Conservation (phyloP, 2,888 invertebrate species). For the Chydorus sphaericus region DNA sequence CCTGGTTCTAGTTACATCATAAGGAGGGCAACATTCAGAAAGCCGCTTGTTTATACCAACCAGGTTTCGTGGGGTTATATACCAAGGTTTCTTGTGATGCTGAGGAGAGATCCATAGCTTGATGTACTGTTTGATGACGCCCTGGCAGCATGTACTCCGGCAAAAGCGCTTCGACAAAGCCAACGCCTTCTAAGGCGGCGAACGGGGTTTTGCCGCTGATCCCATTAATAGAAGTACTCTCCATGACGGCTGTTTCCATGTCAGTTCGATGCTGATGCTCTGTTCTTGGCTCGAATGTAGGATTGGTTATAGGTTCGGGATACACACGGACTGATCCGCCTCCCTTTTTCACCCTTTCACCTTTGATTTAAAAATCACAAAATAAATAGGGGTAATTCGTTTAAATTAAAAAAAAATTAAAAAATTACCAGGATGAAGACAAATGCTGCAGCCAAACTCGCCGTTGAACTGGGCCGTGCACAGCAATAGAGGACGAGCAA, state of each 20-base stretch:
- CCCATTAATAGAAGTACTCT: not conserved
- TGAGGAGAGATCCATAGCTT: not conserved
- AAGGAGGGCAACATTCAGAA: not conserved
- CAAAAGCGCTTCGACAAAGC: not conserved
- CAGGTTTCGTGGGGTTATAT: not conserved
- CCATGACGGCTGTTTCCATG: not conserved
- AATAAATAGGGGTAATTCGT: not conserved
- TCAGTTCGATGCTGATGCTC: not conserved
- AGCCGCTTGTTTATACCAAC: not conserved
- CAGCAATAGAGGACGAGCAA: not conserved
- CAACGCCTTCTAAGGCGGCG: not conserved
- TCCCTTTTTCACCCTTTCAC: not conserved
- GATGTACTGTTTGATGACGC: not conserved
- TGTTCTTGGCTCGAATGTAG: not conserved
- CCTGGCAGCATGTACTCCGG: constrained; percentile 5
- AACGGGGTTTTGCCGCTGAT: not conserved
- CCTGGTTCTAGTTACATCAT: not conserved
- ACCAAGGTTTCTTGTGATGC: not conserved
- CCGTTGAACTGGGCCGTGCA: not conserved
- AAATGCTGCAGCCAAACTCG: not conserved
- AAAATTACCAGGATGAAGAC: not conserved
- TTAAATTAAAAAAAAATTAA: not conserved
- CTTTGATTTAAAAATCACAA: not conserved
- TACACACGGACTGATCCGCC: not conserved
- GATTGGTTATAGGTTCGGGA: not conserved